Conservation (phyloP, 1,140 invertebrate genomes). For the Campoletis sonorensis region DNA sequence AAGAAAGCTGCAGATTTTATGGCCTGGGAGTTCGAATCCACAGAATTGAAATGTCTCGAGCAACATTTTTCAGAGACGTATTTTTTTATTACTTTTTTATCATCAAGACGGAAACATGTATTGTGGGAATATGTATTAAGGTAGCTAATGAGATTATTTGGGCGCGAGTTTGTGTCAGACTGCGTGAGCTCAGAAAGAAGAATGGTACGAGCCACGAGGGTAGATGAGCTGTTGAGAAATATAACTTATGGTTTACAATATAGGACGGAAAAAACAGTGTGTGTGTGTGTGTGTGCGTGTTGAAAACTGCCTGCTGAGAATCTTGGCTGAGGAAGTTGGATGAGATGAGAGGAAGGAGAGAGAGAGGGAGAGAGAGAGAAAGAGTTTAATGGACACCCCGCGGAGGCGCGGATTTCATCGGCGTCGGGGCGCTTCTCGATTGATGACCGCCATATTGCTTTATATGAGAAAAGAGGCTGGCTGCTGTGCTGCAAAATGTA, state of each 20-base stretch:
- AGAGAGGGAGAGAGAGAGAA: constrained; percentile 47
- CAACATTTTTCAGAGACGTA: background rate
- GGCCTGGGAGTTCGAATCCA: too few species aligned
- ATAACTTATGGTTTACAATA: constrained; percentile 37
- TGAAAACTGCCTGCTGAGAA: constrained; percentile 28
- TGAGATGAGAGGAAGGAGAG: constrained; percentile 21
- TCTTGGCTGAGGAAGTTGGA: constrained; percentile 2
- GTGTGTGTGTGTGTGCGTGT: background rate
- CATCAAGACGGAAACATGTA: background rate
- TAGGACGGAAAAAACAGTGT: background rate
- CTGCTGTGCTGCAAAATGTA: constrained; percentile 51
- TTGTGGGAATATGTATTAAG: constrained; percentile 43
- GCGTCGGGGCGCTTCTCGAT: constrained; percentile 56
- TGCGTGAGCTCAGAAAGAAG: background rate
- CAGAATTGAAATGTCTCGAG: background rate
- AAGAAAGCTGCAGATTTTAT: too few species aligned
- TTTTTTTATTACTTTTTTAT: background rate
- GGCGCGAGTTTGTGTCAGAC: constrained; percentile 45
- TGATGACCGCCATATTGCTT: constrained; percentile 70
- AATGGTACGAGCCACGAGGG: constrained; percentile 28
- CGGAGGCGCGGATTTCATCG: constrained; percentile 60
- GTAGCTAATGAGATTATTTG: constrained; percentile 52
- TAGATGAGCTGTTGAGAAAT: constrained; percentile 28
- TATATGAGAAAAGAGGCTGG: constrained; percentile 61
- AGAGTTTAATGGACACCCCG: constrained; percentile 64